Evolutionary conservation across 2,113 vertebrate species (phyloP).

Genomic region (Nannobrachium achirus): DNA sequence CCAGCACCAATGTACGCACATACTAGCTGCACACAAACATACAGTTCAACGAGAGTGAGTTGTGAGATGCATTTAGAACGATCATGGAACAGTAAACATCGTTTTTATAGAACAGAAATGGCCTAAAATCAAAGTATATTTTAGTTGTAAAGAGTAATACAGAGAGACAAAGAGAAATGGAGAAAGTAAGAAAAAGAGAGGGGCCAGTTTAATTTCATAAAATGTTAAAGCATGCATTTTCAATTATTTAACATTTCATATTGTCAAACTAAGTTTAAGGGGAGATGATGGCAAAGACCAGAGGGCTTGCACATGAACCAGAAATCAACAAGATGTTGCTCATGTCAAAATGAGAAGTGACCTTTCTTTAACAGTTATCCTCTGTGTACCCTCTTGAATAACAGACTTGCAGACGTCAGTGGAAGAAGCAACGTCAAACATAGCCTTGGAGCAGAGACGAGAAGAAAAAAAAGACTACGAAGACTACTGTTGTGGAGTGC

Average conservation of each 20-base stretch:
- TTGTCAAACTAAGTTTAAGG: conserved; percentile 7
- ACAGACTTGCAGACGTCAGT: conserved; percentile 48
- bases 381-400: conserved; percentile 5
- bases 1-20: conserved; percentile 18
- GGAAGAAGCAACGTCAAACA: conserved; percentile 40
- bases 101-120: conserved; percentile 18
- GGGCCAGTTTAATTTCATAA: background rate
- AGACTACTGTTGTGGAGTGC: conserved; percentile 65
- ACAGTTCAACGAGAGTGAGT: background rate
- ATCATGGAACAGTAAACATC: conserved; percentile 16
- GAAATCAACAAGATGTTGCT: conserved; percentile 24
- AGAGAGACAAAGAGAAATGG: background rate
- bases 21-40: background rate
- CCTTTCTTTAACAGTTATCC: conserved; percentile 49
- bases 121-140: conserved; percentile 17
- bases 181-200: background rate
- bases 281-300: conserved; percentile 30
- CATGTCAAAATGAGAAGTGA: conserved; percentile 22
- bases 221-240: background rate
- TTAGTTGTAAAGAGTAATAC: conserved; percentile 10
- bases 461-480: conserved; percentile 22
- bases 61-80: conserved; percentile 38
- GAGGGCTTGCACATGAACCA: background rate
- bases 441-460: conserved; percentile 35
- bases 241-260: conserved; percentile 21